Evolutionary conservation across 2,888 invertebrate genomes (phyloP), one percentile per base, ranked within the genome.

Genomic region (Dasypolia templi): DNA sequence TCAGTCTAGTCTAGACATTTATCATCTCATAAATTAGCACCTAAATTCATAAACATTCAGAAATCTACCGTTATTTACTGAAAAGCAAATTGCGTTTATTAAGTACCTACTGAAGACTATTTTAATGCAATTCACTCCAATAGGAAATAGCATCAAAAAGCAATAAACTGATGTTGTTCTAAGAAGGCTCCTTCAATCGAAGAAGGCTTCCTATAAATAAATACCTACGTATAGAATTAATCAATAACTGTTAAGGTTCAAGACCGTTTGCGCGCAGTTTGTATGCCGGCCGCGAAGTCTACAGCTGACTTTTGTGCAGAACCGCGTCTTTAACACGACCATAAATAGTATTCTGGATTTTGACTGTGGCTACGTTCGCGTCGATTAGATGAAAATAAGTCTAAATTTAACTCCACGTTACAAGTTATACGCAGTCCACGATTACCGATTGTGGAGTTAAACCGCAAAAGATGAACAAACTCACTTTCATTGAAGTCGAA

Each of bases 241-340:
- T 81, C 82, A 70, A 82, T 82, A 82, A 69, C 65, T 22, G 63
- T 32, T 32, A 83, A 70, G 64, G 82, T 75, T 82, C 85, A 85
- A 85, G 82, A 82, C 77, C 82, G 76, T 81, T 70, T 46, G 73
- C 2, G 42, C 74, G 74, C 79, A 79, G 80, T 81, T 80, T 73
- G 44, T 80, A 80, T 80, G 79, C 79, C 63, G 32, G 1, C 5
- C 72, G 83, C 72, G 79, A 64, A n/a, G 14, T 11, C 19, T 32
- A 71, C 79, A 80, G 79, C 79, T 80, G 83, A 58, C 46, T 81
- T 72, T 66, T 58, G 71, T 75, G 55, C 66, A 35, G 49, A 26
- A 29, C 49, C 72, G 79, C 67, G 79, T 68, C 17, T 56, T 49
- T 3, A 49, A 29, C 42, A 55, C 58, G 65, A 53, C 32, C 55